Base-by-base conservation (phyloP, 2,888 invertebrate species). In the Margaritifera margaritifera region DNA sequence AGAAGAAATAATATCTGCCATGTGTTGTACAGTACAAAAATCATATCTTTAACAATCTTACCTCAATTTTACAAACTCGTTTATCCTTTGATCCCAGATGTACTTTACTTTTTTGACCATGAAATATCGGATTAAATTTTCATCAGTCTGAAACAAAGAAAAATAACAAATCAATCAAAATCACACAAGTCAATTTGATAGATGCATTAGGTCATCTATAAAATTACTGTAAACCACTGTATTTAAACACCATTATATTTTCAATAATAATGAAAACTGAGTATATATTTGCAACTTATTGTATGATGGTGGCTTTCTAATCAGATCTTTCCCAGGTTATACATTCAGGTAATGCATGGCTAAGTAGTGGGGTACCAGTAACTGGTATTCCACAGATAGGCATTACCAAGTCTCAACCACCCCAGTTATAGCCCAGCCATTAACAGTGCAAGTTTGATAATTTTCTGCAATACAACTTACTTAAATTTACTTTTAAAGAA, bases 31-130 rank as follows among this genome's bases (percentile, higher is more conserved):
- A 19, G 42, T 42, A 42, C 42, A 11, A 3, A 42, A 42, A 42
- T 42, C 42, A 42, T 15, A 42, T 42, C 42, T 42, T 42, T 42
- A 42, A 1, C 42, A 42, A 42, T 42, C 15, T 6, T 65, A n/a
- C 56, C 50, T 6, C 15, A 24, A 27, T 20, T 42, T 19, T 25
- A 58, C 50, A 4, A 57, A 58, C 6, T 24, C 22, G 58, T 4
- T 53, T 66, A 19, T 60, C 15, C 25, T 22, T 15, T 19, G 64
- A 66, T 88, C 84, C 91, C 90, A 91, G 6, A 90, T 74, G 71
- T 91, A 91, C 74, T 91, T 91, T 27, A 91, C 80, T 74, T 90
- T 90, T 80, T 91, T 91, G 74, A 89, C 88, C 54, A 84, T 72
- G 78, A 91, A 91, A 77, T 89, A 90, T 15, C 82, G 77, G 51